These are phyloP conservation scores for Pao palembangensis DNA, from an alignment of 2,113 vertebrate genomes.

Conservation along the genomic window DNA sequence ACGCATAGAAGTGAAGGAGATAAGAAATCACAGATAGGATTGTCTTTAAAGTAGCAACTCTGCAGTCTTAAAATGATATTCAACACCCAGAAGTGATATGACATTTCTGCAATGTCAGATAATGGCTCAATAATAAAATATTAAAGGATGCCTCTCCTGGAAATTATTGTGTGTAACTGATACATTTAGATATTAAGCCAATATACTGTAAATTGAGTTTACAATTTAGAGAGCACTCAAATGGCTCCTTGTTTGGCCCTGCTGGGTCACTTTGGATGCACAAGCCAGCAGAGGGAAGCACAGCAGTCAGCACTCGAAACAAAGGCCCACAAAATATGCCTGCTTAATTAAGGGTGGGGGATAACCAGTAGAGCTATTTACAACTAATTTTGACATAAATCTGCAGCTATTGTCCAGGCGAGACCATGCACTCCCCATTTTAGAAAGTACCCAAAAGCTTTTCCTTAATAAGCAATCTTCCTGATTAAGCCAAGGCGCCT, in stretches of 20 bases:
- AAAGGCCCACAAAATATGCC: conserved; percentile 48
- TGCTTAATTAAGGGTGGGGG: conserved; percentile 73
- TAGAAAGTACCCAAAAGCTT: conserved; percentile 64
- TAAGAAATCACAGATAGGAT: conserved; percentile 23
- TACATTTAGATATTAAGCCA: neutral
- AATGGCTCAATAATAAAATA: too few relatives aligned
- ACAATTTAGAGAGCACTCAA: conserved; percentile 4
- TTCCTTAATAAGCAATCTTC: conserved; percentile 71
- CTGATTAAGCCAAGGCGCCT: conserved; percentile 66
- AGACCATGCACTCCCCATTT: conserved; percentile 65
- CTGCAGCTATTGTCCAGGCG: conserved; percentile 69
- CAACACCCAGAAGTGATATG: conserved; percentile 29
- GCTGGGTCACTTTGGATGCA: conserved; percentile 36
- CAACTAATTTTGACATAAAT: conserved; percentile 73
- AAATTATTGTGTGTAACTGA: neutral
- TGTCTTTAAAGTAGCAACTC: conserved; percentile 36
- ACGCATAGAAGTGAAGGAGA: too few relatives aligned
- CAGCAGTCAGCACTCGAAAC: conserved; percentile 40
- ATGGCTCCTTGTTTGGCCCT: conserved; percentile 26
- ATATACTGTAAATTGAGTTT: neutral
- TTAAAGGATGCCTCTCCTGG: neutral
- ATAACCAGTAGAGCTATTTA: conserved; percentile 65
- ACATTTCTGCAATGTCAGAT: conserved; percentile 26
- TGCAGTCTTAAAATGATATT: conserved; percentile 38
- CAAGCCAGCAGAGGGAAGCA: conserved; percentile 49